These are phyloP conservation scores for Harpagifer antarcticus DNA, from an alignment of 2,797 vertebrate species.

Conservation along the genomic window DNA sequence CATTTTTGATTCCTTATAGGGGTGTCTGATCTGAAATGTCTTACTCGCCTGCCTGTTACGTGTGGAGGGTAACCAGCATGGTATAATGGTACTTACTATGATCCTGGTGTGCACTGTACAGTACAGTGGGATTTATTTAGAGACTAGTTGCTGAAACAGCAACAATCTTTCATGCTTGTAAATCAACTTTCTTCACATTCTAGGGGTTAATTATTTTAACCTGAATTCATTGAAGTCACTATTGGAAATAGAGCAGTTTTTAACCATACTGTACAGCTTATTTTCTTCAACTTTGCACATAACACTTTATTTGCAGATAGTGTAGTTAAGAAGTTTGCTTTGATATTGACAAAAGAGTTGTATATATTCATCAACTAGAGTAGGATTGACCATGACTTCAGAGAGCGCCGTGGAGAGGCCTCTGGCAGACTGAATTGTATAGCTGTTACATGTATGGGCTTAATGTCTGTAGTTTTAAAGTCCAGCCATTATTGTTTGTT, in stretches of 20 bases:
- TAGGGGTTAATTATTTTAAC: conserved; percentile 47
- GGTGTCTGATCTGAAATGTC: conserved; percentile 74
- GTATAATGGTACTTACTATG: conserved; percentile 77
- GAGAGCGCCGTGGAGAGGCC: conserved; percentile 40
- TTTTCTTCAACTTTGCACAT: conserved; percentile 74
- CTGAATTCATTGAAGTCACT: conserved; percentile 23
- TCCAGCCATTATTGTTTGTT: conserved; percentile 66
- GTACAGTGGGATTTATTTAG: conserved; percentile 59
- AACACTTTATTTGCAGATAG: conserved; percentile 83
- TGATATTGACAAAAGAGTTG: conserved; percentile 61
- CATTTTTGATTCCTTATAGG: conserved; percentile 72
- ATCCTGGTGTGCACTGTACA: conserved; percentile 67
- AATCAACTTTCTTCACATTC: conserved; percentile 45
- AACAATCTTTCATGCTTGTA: conserved; percentile 58
- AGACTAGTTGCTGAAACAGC: conserved; percentile 54
- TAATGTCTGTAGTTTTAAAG: conserved; percentile 66
- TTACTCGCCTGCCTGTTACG: conserved; percentile 64
- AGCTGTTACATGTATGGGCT: conserved; percentile 61
- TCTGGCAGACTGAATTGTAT: conserved; percentile 54
- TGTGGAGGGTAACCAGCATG: conserved; percentile 60
- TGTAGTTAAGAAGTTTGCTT: conserved; percentile 72
- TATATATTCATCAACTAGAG: conserved; percentile 65
- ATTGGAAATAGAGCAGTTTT: conserved; percentile 40
- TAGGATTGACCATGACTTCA: conserved; percentile 59
- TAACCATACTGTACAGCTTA: conserved; percentile 32